A percentile compares a stretch with the other conserved stretches of the same genome.
phyloP scores from a whole-genome alignment of 1,140 invertebrate genomes.

The Drosophila lini region DNA sequence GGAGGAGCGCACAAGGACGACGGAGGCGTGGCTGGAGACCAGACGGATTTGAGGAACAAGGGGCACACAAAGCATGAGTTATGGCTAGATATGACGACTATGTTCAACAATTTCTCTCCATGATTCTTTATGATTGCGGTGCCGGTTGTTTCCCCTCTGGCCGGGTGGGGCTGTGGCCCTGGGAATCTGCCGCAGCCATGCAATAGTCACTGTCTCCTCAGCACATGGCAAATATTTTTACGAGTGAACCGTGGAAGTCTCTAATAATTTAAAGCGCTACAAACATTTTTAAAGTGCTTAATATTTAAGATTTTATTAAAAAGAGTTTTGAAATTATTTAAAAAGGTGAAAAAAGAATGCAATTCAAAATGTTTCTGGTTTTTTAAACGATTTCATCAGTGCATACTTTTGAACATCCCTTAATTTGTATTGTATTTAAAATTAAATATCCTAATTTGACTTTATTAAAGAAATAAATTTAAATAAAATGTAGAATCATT shows the following conservation, averaged over 20 bases:
- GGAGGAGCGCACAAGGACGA: slow-evolving; percentile 11
- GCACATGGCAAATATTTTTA: slow-evolving; percentile 37
- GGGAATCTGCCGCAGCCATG: slow-evolving; percentile 6
- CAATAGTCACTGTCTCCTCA: slow-evolving; percentile 49
- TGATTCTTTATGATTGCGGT: slow-evolving; percentile 49
- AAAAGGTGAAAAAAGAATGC: neutral
- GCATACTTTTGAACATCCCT: neutral
- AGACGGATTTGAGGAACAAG: slow-evolving; percentile 32
- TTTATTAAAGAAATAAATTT: neutral
- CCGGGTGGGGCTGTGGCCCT: slow-evolving; percentile 7
- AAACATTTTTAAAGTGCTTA: neutral
- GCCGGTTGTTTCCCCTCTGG: slow-evolving; percentile 1
- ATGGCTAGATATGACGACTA: slow-evolving; percentile 64
- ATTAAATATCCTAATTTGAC: neutral
- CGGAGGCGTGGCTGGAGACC: neutral
- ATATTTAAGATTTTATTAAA: too few relatives aligned
- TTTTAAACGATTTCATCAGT: neutral
- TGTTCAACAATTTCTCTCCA: slow-evolving; percentile 56
- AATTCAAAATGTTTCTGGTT: neutral
- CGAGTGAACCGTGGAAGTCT: neutral
- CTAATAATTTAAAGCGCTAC: neutral
- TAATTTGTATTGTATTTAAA: neutral
- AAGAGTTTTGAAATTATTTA: neutral
- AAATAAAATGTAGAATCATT: too few relatives aligned
- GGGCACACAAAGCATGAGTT: slow-evolving; percentile 69